Evolutionary conservation across 2,888 invertebrate species (phyloP), one percentile per base, ranked within the genome.

Genomic region (Nemotelus pantherinus): DNA sequence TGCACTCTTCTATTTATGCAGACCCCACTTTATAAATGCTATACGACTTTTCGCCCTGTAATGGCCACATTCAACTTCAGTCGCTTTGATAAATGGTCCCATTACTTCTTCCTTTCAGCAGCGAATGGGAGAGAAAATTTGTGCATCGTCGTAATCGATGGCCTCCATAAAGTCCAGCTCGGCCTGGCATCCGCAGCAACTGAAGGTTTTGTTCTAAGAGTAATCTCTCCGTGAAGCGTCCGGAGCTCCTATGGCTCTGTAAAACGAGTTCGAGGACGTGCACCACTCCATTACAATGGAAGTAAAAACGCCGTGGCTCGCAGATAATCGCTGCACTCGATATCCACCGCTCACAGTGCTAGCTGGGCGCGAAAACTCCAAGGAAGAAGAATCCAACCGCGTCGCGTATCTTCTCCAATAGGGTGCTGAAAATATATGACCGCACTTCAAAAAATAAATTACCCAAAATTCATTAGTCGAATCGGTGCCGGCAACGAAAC

Each of bases 61-160:
- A 74, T 74, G 63, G 74, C 60, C 50, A 60, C 74, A 74, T 74
- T 74, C 74, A 74, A 74, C 74, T 74, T 74, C 74, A 74, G 74
- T 63, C 74, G 74, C 74, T 60, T 74, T 74, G 63, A 74, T 74
- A 74, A 60, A 74, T 74, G 60, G 43, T 39, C 60, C 74, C 74
- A 74, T 74, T 74, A 74, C 60, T 74, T 74, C 74, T 74, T 74
- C 60, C 74, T 74, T 74, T 74, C 74, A 74, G 74, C 74, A 60
- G 48, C 60, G 70, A 74, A 60, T 60, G 74, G 50, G 60, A 60
- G 74, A 74, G 74, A 74, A 74, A 74, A 74, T 74, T 74, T 74
- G 74, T 74, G 74, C 74, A 74, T 74, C 63, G 63, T 50, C 48
- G 74, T 74, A 74, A 74, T 74, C 74, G 74, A 74, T 74, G 74